phyloP scores from a whole-genome alignment of 2,888 invertebrate genomes.

The Leptothorax acervorum region DNA sequence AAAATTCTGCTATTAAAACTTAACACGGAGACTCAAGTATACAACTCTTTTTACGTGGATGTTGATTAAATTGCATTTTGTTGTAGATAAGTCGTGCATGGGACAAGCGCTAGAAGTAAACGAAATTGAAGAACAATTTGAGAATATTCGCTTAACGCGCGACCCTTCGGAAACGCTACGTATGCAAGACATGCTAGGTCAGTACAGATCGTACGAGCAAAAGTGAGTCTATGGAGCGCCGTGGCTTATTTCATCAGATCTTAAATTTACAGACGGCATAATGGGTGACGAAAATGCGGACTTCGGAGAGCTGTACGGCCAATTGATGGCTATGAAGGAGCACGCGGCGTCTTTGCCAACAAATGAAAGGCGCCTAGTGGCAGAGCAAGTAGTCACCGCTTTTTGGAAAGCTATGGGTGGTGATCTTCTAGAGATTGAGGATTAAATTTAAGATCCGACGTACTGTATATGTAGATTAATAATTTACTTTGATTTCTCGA shows the following conservation, averaged over 20 bases:
- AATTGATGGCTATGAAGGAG: constrained; percentile 90
- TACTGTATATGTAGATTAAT: not conserved
- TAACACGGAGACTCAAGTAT: not conserved
- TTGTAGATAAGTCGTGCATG: constrained; percentile 65
- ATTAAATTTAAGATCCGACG: constrained; percentile 73
- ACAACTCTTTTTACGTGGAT: not conserved
- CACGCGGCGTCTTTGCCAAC: constrained; percentile 88
- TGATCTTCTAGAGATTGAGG: constrained; percentile 89
- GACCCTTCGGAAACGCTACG: constrained; percentile 76
- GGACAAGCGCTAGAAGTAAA: constrained; percentile 72
- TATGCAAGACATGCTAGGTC: constrained; percentile 82
- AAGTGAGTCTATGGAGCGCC: not conserved
- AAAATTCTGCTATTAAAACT: constrained; percentile 14
- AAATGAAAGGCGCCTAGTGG: constrained; percentile 89
- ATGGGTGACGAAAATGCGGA: constrained; percentile 85
- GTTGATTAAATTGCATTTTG: constrained; percentile 37
- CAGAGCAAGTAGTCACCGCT: constrained; percentile 90
- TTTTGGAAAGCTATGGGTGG: constrained; percentile 93
- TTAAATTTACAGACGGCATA: constrained; percentile 78
- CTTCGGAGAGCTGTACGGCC: constrained; percentile 89
- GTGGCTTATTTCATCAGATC: not conserved
- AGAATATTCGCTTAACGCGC: constrained; percentile 76
- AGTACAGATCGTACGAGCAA: constrained; percentile 37
- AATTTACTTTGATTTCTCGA: not conserved
- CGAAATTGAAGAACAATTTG: constrained; percentile 80